Evolutionary conservation across 2,888 invertebrate species (phyloP).

Genomic region (Trichopoda pennipes): DNA sequence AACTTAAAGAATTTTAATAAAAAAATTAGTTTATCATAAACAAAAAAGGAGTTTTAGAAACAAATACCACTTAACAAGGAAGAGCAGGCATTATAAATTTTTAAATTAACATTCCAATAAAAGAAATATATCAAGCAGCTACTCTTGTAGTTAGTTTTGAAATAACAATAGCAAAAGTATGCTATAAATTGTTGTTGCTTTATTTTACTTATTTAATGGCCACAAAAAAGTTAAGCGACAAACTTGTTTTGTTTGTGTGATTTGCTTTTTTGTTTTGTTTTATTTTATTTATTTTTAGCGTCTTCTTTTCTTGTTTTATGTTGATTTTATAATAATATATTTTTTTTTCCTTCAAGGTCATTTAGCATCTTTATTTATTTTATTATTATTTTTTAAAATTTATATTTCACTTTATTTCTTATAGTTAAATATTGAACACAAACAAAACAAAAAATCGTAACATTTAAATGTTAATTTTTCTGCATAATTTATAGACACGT

Average conservation of each 20-base stretch:
- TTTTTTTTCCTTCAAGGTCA: conserved; percentile 55
- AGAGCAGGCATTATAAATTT: neutral
- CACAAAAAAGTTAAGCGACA: conserved; percentile 55
- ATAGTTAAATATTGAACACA: too few species aligned
- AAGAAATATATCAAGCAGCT: neutral
- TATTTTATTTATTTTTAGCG: neutral
- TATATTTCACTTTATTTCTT: conserved; percentile 8
- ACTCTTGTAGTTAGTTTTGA: neutral
- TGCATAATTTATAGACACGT: conserved; percentile 66
- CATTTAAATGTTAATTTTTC: conserved; percentile 65
- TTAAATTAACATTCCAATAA: conserved; percentile 4
- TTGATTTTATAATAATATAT: neutral
- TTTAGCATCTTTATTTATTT: conserved; percentile 53
- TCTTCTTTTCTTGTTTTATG: conserved; percentile 2
- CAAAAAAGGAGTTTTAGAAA: neutral
- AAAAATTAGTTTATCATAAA: neutral
- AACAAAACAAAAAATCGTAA: conserved; percentile 34
- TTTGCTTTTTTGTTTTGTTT: neutral
- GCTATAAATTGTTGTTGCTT: neutral
- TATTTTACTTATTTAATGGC: conserved; percentile 20
- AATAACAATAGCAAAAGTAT: conserved; percentile 1
- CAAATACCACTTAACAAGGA: neutral
- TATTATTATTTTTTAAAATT: conserved; percentile 14
- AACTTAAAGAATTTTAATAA: neutral
- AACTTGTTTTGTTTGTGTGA: conserved; percentile 24